Evolutionary conservation across 2,797 vertebrate genomes (phyloP).

Genomic region (Coranthus polyacanthus): DNA sequence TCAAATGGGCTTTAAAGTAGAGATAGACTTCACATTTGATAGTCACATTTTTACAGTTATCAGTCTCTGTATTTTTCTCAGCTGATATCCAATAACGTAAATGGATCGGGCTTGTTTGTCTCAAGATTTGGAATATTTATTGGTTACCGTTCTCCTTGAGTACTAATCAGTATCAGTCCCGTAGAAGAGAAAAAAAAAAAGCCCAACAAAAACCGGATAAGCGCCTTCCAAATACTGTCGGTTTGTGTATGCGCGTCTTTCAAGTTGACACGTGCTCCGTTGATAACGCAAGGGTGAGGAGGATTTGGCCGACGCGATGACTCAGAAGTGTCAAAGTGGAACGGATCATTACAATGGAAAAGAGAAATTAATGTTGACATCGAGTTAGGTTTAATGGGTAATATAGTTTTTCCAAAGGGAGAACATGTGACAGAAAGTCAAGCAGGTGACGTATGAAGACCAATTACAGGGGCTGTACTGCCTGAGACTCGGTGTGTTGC

Average conservation of each 20-base stretch:
- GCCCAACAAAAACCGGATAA: too few relatives aligned
- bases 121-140: too few relatives aligned
- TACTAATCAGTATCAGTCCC: too few relatives aligned
- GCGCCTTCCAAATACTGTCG: not conserved
- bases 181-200: too few relatives aligned
- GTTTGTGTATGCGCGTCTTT: not conserved
- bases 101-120: too few relatives aligned
- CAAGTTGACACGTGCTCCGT: slow-evolving; percentile 23
- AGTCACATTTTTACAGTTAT: too few relatives aligned
- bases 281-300: slow-evolving; percentile 14
- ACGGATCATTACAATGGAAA: slow-evolving; percentile 51
- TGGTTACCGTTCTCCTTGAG: too few relatives aligned
- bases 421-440: slow-evolving; percentile 64
- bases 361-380: slow-evolving; percentile 56
- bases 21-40: too few relatives aligned
- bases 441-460: slow-evolving; percentile 70
- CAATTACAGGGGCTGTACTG: slow-evolving; percentile 65
- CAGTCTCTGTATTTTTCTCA: too few relatives aligned
- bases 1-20: not conserved
- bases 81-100: too few relatives aligned
- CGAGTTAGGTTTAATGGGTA: slow-evolving; percentile 56
- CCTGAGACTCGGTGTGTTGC: slow-evolving; percentile 34
- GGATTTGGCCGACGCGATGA: slow-evolving; percentile 17
- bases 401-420: slow-evolving; percentile 51
- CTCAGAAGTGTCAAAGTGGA: slow-evolving; percentile 38